Conservation (phyloP, 2,113 vertebrate species). For the Lampris incognitus region DNA sequence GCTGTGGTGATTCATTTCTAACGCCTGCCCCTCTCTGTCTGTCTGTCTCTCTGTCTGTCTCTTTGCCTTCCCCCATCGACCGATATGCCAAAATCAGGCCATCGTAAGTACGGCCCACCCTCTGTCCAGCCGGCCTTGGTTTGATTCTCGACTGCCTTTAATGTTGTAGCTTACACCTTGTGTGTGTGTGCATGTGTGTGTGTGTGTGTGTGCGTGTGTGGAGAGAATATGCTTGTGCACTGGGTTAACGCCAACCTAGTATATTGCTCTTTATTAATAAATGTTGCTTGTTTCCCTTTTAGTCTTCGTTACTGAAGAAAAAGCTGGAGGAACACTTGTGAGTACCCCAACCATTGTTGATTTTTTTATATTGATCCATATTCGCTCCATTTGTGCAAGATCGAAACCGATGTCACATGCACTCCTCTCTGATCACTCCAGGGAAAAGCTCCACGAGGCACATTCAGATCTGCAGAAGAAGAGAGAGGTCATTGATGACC, state of each 20-base stretch:
- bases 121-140: slow-evolving; percentile 68
- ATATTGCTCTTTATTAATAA: neutral
- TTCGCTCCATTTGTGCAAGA: neutral
- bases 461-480: slow-evolving; percentile 93
- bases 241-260: neutral
- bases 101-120: slow-evolving; percentile 82
- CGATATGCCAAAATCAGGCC: slow-evolving; percentile 79
- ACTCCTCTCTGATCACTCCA: slow-evolving; percentile 52
- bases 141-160: slow-evolving; percentile 56
- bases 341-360: slow-evolving; percentile 70
- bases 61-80: slow-evolving; percentile 59
- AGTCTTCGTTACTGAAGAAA: slow-evolving; percentile 89
- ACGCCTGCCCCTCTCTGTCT: slow-evolving; percentile 76
- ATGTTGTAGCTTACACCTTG: slow-evolving; percentile 11
- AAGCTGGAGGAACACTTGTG: slow-evolving; percentile 93
- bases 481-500: slow-evolving; percentile 87
- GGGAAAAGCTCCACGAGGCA: slow-evolving; percentile 90
- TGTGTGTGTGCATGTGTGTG: neutral
- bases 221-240: neutral
- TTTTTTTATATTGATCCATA: neutral
- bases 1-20: slow-evolving; percentile 78
- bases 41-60: slow-evolving; percentile 35
- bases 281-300: slow-evolving; percentile 18
- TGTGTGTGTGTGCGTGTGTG: neutral
- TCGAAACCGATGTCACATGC: neutral